Conservation (phyloP, 1,140 invertebrate genomes). For the Hyposmocoma kahamanoa region DNA sequence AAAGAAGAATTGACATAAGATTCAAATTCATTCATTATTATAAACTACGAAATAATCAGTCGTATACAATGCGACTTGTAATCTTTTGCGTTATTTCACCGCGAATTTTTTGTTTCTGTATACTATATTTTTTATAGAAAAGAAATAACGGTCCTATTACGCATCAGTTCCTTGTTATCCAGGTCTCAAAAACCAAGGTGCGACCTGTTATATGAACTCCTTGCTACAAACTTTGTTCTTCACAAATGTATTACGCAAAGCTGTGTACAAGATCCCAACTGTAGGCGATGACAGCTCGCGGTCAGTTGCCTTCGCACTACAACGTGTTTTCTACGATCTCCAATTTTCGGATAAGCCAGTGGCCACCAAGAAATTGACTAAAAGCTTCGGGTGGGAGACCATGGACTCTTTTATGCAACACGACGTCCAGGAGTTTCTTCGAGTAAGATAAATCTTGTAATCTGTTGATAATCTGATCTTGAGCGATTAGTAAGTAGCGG, state of each 20-base stretch:
- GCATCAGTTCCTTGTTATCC: too few relatives aligned
- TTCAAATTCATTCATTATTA: too few relatives aligned
- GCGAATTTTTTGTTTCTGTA: too few relatives aligned
- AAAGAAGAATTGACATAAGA: too few relatives aligned
- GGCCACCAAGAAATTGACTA: constrained; percentile 99
- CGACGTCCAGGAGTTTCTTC: constrained; percentile 83
- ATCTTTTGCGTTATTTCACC: too few relatives aligned
- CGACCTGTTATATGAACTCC: constrained; percentile 99
- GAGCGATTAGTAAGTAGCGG: too few relatives aligned
- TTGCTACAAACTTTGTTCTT: constrained; percentile 98
- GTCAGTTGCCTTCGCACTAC: constrained; percentile 91
- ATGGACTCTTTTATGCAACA: constrained; percentile 99
- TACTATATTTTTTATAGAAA: too few relatives aligned
- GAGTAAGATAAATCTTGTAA: too few relatives aligned
- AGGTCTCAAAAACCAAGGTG: constrained; percentile 99
- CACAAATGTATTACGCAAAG: constrained; percentile 93
- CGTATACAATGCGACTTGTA: too few relatives aligned
- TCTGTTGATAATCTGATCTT: too few relatives aligned
- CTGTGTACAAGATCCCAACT: constrained; percentile 99
- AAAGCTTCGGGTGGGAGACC: constrained; percentile 99
- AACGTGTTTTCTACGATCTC: constrained; percentile 99
- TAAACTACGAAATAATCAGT: too few relatives aligned
- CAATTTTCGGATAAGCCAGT: constrained; percentile 99
- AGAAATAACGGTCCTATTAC: too few relatives aligned
- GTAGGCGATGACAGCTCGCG: constrained; percentile 95